These are phyloP conservation scores for Geophilus truncorum DNA, from an alignment of 2,888 invertebrate species.

Conservation along the genomic window DNA sequence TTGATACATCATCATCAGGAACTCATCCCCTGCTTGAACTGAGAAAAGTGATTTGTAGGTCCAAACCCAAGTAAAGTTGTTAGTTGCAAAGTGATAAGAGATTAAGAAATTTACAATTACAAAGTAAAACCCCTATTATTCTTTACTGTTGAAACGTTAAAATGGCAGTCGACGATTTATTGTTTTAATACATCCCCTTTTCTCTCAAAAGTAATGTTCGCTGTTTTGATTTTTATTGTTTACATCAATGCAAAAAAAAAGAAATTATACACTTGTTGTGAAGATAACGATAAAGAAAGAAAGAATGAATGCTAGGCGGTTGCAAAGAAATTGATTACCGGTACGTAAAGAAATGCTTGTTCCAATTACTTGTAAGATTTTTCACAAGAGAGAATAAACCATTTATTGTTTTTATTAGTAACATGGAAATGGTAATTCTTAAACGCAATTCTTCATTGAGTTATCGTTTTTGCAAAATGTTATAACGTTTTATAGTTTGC, in stretches of 20 bases:
- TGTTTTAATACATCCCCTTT: not conserved
- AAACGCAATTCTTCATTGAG: no score
- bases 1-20: slow-evolving; percentile 22
- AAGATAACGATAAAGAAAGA: not conserved
- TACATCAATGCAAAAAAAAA: not conserved
- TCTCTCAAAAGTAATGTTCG: not conserved
- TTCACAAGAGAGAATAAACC: slow-evolving; percentile 7
- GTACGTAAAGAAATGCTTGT: not conserved
- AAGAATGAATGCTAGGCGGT: not conserved
- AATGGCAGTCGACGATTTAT: not conserved
- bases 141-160: not conserved
- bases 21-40: slow-evolving; percentile 27
- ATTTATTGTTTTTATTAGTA: slow-evolving; percentile 24
- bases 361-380: not conserved
- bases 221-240: not conserved
- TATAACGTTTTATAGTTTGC: no score
- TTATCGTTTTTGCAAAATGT: no score
- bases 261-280: not conserved
- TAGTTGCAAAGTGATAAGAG: slow-evolving; percentile 21
- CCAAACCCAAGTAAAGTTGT: slow-evolving; percentile 18
- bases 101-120: not conserved
- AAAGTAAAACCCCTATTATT: not conserved
- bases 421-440: no score
- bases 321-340: not conserved
- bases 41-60: slow-evolving; percentile 18